A percentile compares a stretch with the other conserved stretches of the same genome.
These are phyloP conservation scores for Mactromeris polynyma DNA, from an alignment of 2,888 invertebrate species.

Conservation along the genomic window DNA sequence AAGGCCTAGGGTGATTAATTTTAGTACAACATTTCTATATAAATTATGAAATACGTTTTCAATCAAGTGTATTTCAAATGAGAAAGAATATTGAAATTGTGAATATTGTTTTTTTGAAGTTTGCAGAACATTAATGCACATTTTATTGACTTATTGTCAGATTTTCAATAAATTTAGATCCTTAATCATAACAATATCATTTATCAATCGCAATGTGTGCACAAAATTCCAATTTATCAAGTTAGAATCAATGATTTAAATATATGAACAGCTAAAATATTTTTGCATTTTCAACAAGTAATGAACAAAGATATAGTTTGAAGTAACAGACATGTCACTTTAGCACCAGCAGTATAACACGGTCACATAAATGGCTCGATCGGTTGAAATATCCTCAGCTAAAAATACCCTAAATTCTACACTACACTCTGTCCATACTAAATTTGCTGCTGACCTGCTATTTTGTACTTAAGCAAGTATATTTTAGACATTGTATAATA, in stretches of 20 bases:
- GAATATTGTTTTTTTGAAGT: neutral
- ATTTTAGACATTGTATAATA: too few species aligned
- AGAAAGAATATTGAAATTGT: neutral
- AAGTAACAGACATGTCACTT: too few species aligned
- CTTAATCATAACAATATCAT: neutral
- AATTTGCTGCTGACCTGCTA: too few species aligned
- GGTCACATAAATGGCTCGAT: too few species aligned
- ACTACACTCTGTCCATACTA: too few species aligned
- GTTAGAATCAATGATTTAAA: neutral
- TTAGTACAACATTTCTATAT: neutral
- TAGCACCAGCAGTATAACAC: too few species aligned
- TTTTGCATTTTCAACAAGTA: too few species aligned
- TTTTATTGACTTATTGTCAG: neutral
- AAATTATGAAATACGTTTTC: neutral
- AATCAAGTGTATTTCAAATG: neutral
- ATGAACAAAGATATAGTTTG: too few species aligned
- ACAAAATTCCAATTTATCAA: neutral
- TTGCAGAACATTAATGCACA: neutral
- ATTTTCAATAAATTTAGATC: neutral
- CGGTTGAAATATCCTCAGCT: too few species aligned
- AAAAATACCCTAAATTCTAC: too few species aligned
- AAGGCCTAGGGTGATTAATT: neutral
- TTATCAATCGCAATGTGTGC: neutral
- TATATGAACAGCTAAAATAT: neutral
- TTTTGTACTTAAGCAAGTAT: too few species aligned